Evolutionary conservation across 2,888 invertebrate species (phyloP).

Genomic region (Protula sp.): DNA sequence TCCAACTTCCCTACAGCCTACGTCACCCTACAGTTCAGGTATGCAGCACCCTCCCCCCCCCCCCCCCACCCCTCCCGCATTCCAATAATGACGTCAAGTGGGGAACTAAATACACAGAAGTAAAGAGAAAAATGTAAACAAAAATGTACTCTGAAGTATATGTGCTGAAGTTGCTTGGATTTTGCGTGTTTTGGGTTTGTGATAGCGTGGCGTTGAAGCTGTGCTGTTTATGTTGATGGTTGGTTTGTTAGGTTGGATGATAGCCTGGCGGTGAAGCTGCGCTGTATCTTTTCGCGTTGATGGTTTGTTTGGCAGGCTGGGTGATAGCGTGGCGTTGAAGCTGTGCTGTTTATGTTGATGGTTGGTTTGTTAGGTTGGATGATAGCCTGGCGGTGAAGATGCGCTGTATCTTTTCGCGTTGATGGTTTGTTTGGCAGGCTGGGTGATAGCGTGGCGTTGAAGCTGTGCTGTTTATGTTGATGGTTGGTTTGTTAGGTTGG

Average conservation of each 20-base stretch:
- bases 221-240: background rate
- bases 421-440: background rate
- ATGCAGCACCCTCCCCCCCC: conserved; percentile 4
- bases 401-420: too few relatives aligned
- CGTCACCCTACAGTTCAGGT: conserved; percentile 20
- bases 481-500: background rate
- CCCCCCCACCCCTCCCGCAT: too few relatives aligned
- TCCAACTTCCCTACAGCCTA: conserved; percentile 14
- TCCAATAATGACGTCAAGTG: too few relatives aligned
- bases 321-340: conserved; percentile 7
- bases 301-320: background rate
- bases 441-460: background rate
- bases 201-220: background rate
- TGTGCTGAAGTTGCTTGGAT: too few relatives aligned
- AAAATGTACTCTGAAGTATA: too few relatives aligned
- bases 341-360: conserved; percentile 7
- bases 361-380: background rate
- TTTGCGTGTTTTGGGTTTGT: too few relatives aligned
- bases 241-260: background rate
- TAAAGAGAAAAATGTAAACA: too few relatives aligned
- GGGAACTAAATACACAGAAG: too few relatives aligned
- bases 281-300: too few relatives aligned
- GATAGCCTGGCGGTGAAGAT: background rate
- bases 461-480: background rate
- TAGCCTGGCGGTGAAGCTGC: background rate